phyloP scores from a whole-genome alignment of 2,113 vertebrate species.

The Zosterops japonicus region DNA sequence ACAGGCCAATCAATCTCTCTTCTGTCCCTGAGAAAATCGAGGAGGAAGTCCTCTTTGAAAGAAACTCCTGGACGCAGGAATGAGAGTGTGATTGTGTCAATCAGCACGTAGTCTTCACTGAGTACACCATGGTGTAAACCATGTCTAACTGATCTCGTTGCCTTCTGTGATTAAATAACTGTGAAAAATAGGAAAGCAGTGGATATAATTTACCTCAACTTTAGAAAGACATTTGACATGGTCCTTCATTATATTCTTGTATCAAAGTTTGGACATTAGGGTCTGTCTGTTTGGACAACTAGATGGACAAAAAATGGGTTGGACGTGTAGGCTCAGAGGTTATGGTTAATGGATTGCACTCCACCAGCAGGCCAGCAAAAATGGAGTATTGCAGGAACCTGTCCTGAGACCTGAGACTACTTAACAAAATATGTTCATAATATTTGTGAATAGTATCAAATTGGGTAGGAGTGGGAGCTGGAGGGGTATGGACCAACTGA shows the following conservation, averaged over 20 bases:
- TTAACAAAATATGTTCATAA: not conserved
- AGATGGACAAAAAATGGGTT: not conserved
- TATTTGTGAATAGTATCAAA: not conserved
- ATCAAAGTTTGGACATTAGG: not conserved
- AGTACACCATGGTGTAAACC: not conserved
- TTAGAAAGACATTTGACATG: not conserved
- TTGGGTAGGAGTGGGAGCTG: not conserved
- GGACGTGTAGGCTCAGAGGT: not conserved
- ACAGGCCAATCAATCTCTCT: not conserved
- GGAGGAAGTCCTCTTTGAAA: not conserved
- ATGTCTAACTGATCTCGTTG: not conserved
- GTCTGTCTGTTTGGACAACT: not conserved
- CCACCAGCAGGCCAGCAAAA: not conserved
- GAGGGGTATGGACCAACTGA: not conserved
- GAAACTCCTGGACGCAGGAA: not conserved
- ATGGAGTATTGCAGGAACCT: not conserved
- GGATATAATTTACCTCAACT: not conserved
- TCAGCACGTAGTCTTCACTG: not conserved
- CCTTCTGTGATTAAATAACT: not conserved
- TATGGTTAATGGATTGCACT: not conserved
- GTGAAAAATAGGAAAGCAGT: not conserved
- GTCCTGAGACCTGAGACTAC: not conserved
- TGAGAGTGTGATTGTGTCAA: not conserved
- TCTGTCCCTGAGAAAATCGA: not conserved
- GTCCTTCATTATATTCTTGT: not conserved